A percentile compares a stretch with the other conserved stretches of the same genome.
Conservation (phyloP, 2,888 invertebrate species). For the Leptopilina syphax region DNA sequence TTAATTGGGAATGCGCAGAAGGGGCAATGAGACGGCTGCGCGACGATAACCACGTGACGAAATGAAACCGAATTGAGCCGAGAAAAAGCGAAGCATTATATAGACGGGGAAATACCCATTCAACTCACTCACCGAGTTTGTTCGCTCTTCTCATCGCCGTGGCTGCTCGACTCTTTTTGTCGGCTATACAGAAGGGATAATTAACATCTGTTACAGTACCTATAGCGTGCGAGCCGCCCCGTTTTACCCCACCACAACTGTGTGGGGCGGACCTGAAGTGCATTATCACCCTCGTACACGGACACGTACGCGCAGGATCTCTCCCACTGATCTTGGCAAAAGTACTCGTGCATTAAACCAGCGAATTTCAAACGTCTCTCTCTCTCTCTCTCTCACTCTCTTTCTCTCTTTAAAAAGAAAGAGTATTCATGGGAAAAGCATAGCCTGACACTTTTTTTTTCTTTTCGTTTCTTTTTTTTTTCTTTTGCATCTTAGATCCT, state of each 20-base stretch:
- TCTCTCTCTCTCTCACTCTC: no score
- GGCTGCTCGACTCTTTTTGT: constrained; percentile 54
- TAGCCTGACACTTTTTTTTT: constrained; percentile 37
- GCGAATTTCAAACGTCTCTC: constrained; percentile 25
- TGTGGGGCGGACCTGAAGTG: constrained; percentile 76
- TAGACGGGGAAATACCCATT: constrained; percentile 15
- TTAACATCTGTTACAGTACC: constrained; percentile 77
- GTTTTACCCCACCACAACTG: constrained; percentile 69
- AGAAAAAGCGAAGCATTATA: neutral
- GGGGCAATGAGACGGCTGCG: neutral
- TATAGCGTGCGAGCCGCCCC: constrained; percentile 72
- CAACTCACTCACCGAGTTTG: constrained; percentile 46
- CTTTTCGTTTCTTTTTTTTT: no score
- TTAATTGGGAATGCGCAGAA: neutral
- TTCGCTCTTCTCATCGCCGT: constrained; percentile 52
- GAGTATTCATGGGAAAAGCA: constrained; percentile 37
- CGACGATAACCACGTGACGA: neutral
- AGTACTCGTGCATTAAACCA: constrained; percentile 33
- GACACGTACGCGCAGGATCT: constrained; percentile 38
- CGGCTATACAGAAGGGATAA: constrained; percentile 74
- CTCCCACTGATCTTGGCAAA: constrained; percentile 29
- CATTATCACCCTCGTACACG: constrained; percentile 72
- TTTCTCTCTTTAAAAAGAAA: no score
- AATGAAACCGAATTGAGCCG: neutral
- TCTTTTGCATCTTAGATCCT: constrained; percentile 22